Percentiles rank a stretch among this genome's conserved stretches.
These are phyloP conservation scores for Phengaris arion DNA, from an alignment of 2,888 invertebrate species.

Conservation along the genomic window DNA sequence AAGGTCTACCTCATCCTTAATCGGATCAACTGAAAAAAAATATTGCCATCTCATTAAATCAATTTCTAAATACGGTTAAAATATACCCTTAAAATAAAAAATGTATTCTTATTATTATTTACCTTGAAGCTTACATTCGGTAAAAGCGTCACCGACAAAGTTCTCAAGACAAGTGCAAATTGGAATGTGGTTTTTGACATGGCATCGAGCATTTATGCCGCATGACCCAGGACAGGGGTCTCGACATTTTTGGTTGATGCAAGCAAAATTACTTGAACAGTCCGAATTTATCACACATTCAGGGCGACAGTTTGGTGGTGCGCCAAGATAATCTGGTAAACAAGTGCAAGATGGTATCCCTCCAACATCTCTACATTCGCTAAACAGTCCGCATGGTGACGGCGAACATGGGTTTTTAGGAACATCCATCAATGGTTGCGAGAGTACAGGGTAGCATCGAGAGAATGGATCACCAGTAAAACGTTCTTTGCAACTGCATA, in stretches of 20 bases:
- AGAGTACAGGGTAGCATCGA: conserved; percentile 69
- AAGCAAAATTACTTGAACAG: conserved; percentile 86
- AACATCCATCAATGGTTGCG: conserved; percentile 45
- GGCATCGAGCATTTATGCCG: conserved; percentile 81
- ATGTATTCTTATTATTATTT: conserved; percentile 39
- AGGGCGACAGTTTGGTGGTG: conserved; percentile 85
- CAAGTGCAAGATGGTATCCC: conserved; percentile 83
- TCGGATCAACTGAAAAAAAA: conserved; percentile 49
- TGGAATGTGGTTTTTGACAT: conserved; percentile 85
- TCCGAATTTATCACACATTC: conserved; percentile 86
- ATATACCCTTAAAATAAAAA: neutral
- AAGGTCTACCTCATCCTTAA: conserved; percentile 66
- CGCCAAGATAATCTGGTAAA: conserved; percentile 82
- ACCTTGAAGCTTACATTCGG: conserved; percentile 78
- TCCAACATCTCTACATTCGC: conserved; percentile 81
- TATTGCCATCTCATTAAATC: neutral
- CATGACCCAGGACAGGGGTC: conserved; percentile 92
- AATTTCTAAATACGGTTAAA: neutral
- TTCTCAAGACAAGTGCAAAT: conserved; percentile 85
- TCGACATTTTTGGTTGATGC: conserved; percentile 86
- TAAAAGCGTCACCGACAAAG: conserved; percentile 87
- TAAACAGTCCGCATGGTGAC: conserved; percentile 83
- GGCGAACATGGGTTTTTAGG: conserved; percentile 79
- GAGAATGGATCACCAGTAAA: conserved; percentile 84
- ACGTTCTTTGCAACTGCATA: conserved; percentile 82